Conservation (phyloP, 1,140 invertebrate species). For the Drosophila sulfurigaster region DNA sequence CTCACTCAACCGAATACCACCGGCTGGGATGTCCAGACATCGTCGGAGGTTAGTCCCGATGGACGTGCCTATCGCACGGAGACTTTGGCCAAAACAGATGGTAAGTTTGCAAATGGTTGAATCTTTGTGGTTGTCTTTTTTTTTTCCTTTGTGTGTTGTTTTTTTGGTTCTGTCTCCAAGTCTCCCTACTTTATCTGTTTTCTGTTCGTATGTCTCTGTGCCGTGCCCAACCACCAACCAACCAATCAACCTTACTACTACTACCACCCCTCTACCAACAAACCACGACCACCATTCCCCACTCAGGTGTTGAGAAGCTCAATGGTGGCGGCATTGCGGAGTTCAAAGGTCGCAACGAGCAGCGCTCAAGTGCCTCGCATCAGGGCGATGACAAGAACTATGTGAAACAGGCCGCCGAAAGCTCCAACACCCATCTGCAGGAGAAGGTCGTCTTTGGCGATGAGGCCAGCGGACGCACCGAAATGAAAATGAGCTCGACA, state of each 20-base stretch:
- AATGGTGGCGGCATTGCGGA: constrained; percentile 87
- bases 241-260: constrained; percentile 12
- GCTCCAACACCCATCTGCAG: constrained; percentile 86
- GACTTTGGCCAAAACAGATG: constrained; percentile 81
- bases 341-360: constrained; percentile 87
- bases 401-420: constrained; percentile 86
- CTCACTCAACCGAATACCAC: constrained; percentile 77
- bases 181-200: constrained; percentile 22
- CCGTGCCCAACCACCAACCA: constrained; percentile 52
- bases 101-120: constrained; percentile 54
- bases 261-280: constrained; percentile 27
- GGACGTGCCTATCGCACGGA: constrained; percentile 84
- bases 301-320: constrained; percentile 86
- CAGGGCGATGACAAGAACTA: constrained; percentile 88
- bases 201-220: constrained; percentile 53
- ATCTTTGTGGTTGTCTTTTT: constrained; percentile 1
- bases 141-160: neutral
- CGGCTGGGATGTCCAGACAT: constrained; percentile 85
- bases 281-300: constrained; percentile 35
- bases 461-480: constrained; percentile 84
- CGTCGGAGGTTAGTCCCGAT: constrained; percentile 85
- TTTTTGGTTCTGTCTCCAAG: constrained; percentile 33
- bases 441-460: constrained; percentile 87
- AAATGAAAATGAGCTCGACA: constrained; percentile 79
- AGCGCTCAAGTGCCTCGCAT: constrained; percentile 86